Evolutionary conservation across 2,888 invertebrate genomes (phyloP).

Genomic region (Taenaris catops): DNA sequence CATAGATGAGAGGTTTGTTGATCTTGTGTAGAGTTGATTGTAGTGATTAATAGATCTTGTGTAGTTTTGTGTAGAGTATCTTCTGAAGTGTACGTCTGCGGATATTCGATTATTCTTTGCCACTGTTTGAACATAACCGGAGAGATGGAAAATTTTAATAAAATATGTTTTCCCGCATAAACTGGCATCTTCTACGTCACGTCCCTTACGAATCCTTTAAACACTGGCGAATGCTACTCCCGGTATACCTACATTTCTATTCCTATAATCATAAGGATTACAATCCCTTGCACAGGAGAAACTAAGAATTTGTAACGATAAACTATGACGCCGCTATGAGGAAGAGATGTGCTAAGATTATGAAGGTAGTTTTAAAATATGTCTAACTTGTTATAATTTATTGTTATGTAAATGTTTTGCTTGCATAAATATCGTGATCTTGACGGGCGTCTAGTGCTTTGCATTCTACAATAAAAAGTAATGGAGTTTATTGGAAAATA

Average conservation of each 20-base stretch:
- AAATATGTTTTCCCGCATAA: conserved; percentile 60
- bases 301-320: conserved; percentile 14
- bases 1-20: no score
- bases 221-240: conserved; percentile 34
- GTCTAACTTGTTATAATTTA: conserved; percentile 38
- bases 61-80: no score
- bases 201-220: conserved; percentile 50
- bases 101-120: conserved; percentile 36
- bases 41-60: no score
- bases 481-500: no score
- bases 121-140: conserved; percentile 38
- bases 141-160: conserved; percentile 66
- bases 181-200: conserved; percentile 49
- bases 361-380: conserved; percentile 31
- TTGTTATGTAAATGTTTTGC: no score
- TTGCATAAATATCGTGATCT: no score
- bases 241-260: conserved; percentile 28
- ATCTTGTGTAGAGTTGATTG: no score
- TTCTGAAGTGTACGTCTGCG: background rate
- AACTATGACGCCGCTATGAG: conserved; percentile 36
- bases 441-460: no score
- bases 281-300: conserved; percentile 12
- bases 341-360: conserved; percentile 53
- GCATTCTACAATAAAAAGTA: no score
- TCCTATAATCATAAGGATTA: conserved; percentile 18